phyloP scores from a whole-genome alignment of 2,888 invertebrate genomes.

The Fragum whitleyi region DNA sequence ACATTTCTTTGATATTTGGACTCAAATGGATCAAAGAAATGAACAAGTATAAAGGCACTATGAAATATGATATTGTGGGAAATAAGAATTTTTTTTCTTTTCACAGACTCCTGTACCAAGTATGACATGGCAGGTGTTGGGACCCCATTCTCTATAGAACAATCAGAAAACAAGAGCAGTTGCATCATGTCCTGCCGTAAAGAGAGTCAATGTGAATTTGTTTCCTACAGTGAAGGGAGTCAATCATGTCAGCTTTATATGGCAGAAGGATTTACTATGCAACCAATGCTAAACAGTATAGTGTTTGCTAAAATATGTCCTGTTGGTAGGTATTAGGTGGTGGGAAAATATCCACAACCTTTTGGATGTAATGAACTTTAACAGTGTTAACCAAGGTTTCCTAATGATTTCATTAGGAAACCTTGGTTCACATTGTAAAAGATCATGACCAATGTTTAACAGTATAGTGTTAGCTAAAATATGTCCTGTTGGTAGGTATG shows the following conservation, averaged over 20 bases:
- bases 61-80: no score
- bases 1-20: no score
- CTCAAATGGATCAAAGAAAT: no score
- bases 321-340: slow-evolving; percentile 14
- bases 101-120: slow-evolving; percentile 18
- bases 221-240: not conserved
- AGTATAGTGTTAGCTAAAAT: slow-evolving; percentile 15
- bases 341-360: no score
- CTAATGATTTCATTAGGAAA: no score
- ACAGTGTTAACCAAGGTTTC: no score
- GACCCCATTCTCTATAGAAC: not conserved
- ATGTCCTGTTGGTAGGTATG: slow-evolving; percentile 23
- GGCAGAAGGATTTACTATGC: not conserved
- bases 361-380: no score
- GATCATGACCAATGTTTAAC: not conserved
- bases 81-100: not conserved
- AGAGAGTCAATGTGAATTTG: slow-evolving; percentile 4
- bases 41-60: no score
- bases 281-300: not conserved
- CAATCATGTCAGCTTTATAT: slow-evolving; percentile 16
- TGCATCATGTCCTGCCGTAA: slow-evolving; percentile 8
- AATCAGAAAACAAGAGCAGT: not conserved
- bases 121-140: slow-evolving; percentile 1
- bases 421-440: no score
- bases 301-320: slow-evolving; percentile 28